A percentile compares a stretch with the other conserved stretches of the same genome.
Conservation (phyloP, 2,888 invertebrate genomes). For the Ptilodon capucinus region DNA sequence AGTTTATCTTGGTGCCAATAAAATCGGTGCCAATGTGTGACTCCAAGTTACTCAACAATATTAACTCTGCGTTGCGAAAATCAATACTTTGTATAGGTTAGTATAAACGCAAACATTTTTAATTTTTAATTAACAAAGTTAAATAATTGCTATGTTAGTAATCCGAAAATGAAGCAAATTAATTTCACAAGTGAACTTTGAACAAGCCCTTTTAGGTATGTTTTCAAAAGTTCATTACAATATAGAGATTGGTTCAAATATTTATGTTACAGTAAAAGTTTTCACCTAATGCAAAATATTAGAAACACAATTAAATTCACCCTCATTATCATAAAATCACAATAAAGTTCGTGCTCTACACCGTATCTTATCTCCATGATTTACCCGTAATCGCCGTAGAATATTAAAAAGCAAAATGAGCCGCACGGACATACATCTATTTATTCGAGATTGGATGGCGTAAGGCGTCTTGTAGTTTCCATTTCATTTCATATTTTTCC, state of each 20-base stretch:
- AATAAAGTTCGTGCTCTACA: slow-evolving; percentile 10
- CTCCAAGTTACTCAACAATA: no score
- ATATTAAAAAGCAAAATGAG: slow-evolving; percentile 52
- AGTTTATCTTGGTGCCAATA: no score
- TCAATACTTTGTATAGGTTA: no score
- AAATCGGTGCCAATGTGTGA: no score
- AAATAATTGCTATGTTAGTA: no score
- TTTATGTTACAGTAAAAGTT: no score
- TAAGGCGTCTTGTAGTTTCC: slow-evolving; percentile 66
- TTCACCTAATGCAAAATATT: no score
- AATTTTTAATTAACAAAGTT: not conserved
- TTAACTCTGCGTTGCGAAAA: no score
- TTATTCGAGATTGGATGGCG: slow-evolving; percentile 68
- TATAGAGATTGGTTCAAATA: no score
- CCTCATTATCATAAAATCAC: slow-evolving; percentile 6
- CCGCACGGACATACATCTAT: slow-evolving; percentile 34
- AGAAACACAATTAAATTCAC: not conserved
- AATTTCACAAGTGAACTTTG: no score
- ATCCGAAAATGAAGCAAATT: no score
- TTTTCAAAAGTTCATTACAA: not conserved
- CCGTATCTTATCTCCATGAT: slow-evolving; percentile 15
- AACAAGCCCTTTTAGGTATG: not conserved
- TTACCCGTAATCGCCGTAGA: slow-evolving; percentile 26
- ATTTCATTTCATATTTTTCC: slow-evolving; percentile 75
- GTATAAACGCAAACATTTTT: no score